Evolutionary conservation across 2,888 invertebrate genomes (phyloP).

Genomic region (Cepaea hortensis): DNA sequence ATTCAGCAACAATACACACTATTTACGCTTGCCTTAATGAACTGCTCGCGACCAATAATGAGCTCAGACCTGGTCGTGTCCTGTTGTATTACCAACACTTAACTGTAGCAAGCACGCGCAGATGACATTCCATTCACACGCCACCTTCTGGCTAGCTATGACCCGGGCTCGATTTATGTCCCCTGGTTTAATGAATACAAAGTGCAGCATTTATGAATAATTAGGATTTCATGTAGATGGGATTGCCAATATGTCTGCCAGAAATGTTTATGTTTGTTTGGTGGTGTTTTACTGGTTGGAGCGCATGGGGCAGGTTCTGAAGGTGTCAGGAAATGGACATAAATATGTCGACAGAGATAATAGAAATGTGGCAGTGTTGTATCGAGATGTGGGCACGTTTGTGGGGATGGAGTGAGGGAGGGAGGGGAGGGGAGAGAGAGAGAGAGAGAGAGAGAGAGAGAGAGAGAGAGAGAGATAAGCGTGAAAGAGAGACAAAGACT

Average conservation of each 20-base stretch:
- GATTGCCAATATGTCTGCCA: neutral
- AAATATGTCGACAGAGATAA: no score
- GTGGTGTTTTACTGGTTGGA: neutral
- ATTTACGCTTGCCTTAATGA: no score
- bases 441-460: neutral
- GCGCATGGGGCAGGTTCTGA: neutral
- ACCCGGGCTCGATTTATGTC: conserved; percentile 7
- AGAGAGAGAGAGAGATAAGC: neutral
- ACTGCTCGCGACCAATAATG: no score
- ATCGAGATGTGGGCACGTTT: no score
- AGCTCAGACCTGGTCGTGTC: no score
- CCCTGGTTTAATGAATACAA: conserved; percentile 1
- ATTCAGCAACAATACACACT: no score
- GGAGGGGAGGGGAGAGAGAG: neutral
- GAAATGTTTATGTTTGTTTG: neutral
- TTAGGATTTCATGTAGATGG: neutral
- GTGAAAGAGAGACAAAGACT: neutral
- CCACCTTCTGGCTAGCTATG: neutral
- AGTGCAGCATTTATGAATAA: neutral
- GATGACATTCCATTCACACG: conserved; percentile 3
- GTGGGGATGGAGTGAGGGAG: no score
- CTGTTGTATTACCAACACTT: no score
- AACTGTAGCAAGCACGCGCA: neutral
- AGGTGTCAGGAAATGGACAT: no score
- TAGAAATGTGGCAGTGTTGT: no score